Conservation (phyloP, 2,888 invertebrate species). For the Tachina grossa region DNA sequence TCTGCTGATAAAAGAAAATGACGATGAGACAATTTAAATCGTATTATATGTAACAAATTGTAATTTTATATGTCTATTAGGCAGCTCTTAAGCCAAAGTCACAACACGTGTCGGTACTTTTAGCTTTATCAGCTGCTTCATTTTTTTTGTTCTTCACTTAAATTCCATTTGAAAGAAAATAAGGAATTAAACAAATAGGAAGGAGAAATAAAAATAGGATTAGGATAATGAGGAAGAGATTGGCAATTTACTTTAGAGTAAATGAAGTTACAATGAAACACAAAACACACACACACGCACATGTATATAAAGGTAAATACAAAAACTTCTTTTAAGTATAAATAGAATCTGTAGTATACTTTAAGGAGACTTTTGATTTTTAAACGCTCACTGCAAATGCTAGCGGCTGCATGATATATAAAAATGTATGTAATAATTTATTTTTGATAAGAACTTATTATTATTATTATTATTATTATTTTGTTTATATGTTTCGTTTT, state of each 20-base stretch:
- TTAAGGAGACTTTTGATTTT: conserved; percentile 13
- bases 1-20: neutral
- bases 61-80: neutral
- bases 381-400: neutral
- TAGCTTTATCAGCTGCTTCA: neutral
- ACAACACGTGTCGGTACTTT: conserved; percentile 42
- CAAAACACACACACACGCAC: no score
- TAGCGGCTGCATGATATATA: neutral
- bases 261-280: no score
- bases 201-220: neutral
- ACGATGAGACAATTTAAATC: conserved; percentile 36
- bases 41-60: conserved; percentile 34
- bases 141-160: conserved; percentile 10
- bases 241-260: conserved; percentile 16
- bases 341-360: conserved; percentile 4
- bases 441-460: neutral
- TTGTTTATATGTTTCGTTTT: neutral
- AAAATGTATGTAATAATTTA: neutral
- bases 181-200: conserved; percentile 8
- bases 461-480: no score
- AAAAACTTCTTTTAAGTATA: neutral
- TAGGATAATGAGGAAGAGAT: conserved; percentile 36
- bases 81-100: conserved; percentile 22
- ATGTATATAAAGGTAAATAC: neutral
- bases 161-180: conserved; percentile 38